Evolutionary conservation across 2,113 vertebrate species (phyloP).

Genomic region (Podiceps cristatus): DNA sequence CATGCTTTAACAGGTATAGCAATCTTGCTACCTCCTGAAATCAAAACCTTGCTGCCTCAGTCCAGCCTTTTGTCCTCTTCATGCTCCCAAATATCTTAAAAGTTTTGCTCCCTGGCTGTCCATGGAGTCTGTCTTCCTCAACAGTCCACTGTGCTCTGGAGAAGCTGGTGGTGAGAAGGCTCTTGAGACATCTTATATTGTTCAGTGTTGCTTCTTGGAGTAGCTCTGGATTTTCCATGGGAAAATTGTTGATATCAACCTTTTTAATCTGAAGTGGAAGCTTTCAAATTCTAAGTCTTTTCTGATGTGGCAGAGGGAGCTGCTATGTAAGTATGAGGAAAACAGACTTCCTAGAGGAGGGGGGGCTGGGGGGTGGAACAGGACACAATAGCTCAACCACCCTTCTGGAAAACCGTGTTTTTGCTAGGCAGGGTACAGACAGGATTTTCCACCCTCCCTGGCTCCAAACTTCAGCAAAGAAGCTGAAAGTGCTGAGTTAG

Average conservation of each 20-base stretch:
- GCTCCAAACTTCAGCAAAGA: not conserved
- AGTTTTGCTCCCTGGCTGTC: not conserved
- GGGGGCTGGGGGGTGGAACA: not conserved
- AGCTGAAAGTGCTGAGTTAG: slow-evolving; percentile 43
- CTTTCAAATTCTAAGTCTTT: not conserved
- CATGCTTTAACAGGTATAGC: not conserved
- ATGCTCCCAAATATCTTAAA: not conserved
- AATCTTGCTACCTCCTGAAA: not conserved
- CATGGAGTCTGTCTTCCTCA: not conserved
- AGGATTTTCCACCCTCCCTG: slow-evolving; percentile 46
- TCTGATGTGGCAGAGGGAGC: not conserved
- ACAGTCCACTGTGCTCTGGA: not conserved
- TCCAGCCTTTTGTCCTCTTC: not conserved
- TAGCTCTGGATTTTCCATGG: not conserved
- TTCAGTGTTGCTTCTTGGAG: not conserved
- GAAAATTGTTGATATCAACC: not conserved
- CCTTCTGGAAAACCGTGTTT: not conserved
- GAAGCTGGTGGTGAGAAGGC: not conserved
- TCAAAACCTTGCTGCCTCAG: not conserved
- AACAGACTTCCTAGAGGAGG: not conserved
- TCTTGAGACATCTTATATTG: not conserved
- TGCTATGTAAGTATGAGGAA: not conserved
- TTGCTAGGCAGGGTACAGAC: not conserved
- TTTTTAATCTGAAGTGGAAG: not conserved
- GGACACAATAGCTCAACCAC: not conserved